Conservation (phyloP, 2,797 vertebrate species). For the Anisognathus igniventris region DNA sequence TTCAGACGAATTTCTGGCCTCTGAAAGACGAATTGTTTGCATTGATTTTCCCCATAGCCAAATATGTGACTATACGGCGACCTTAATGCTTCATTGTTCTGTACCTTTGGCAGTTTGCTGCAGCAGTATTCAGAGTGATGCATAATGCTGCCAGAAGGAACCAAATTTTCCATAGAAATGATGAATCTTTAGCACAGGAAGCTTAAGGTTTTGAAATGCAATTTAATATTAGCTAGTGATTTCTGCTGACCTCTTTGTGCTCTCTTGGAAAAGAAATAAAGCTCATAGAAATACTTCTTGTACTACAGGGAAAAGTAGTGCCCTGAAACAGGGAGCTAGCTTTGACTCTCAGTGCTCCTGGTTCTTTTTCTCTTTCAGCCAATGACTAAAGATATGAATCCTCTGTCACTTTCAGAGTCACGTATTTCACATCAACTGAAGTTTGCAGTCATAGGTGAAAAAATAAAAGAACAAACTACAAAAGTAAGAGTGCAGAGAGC, state of each 20-base stretch:
- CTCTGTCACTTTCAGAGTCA: background rate
- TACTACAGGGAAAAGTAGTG: background rate
- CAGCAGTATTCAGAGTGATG: background rate
- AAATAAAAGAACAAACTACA: background rate
- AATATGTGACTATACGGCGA: background rate
- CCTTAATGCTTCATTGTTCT: background rate
- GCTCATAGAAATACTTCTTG: background rate
- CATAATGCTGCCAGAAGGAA: background rate
- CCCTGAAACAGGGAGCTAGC: background rate
- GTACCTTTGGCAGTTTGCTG: background rate
- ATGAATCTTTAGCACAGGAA: background rate
- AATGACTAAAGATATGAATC: conserved; percentile 6
- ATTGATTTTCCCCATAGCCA: background rate
- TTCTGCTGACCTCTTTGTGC: background rate
- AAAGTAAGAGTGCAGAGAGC: background rate
- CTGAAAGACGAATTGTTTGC: background rate
- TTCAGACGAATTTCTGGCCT: background rate
- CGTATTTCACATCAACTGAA: background rate
- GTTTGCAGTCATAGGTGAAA: background rate
- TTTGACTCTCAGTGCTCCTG: background rate
- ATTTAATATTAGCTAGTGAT: background rate
- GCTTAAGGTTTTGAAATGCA: conserved; percentile 11
- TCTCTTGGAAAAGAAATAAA: background rate
- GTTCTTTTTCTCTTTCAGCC: background rate
- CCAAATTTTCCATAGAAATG: background rate